Evolutionary conservation across 2,113 vertebrate species (phyloP), one percentile per base, ranked within the genome.

Genomic region (Nansenia antarctica): DNA sequence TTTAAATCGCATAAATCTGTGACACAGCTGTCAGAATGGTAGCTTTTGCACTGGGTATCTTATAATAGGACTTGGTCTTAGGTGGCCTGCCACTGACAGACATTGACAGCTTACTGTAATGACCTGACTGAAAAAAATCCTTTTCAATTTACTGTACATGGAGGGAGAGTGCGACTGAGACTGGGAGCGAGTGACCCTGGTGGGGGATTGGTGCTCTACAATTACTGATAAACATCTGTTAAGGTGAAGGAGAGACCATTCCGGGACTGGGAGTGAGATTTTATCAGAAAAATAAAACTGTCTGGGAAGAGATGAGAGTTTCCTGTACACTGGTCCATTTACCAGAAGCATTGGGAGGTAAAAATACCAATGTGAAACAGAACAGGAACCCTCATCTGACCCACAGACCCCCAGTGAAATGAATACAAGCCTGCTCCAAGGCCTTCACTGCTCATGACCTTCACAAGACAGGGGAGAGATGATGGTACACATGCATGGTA

Each of bases 201-300:
- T 30, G 54, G 45, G 39, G 24, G 82, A 76, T 72, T 66, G 47
- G 32, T 60, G 62, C 57, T 39, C 63, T 49, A 35, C 32, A 75
- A 74, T 84, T 66, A 66, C 67, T 72, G 74, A 86, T 87, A 84
- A 84, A 78, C 70, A 74, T 83, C 63, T 62, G 77, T 62, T 26
- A 30, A 42, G 62, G 80, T 61, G 66, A 72, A 52, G 71, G 67
- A 61, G 54, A 72, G 76, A 70, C 60, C 61, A 9, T 15, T 65
- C 55, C 32, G 65, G 37, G 59, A 64, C 22, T 11, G 76, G 73
- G 54, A 62, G 65, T n/a, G 62, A 81, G 80, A 84, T 86, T 85
- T 72, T 79, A 87, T 84, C 72, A 67, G 45, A 59, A 75, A 65
- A 73, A 72, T 70, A 76, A 81, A 84, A 70, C 55, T 76, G 72